Evolutionary conservation across 2,888 invertebrate species (phyloP), one percentile per base, ranked within the genome.

Genomic region (Cosmia trapezina): DNA sequence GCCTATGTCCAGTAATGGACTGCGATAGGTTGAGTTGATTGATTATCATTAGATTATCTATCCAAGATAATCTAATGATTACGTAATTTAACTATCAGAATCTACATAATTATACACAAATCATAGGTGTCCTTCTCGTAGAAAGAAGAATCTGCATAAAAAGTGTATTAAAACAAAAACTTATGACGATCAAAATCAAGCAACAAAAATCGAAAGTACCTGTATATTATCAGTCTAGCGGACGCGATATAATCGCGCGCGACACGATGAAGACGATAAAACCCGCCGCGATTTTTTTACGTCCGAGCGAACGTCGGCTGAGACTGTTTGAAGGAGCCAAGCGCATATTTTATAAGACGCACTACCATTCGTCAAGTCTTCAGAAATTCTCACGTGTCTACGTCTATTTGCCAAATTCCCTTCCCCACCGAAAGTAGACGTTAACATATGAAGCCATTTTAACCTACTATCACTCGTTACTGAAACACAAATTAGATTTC

Each of bases 401-500:
- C 12, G 12, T 49, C 80, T 60, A 85, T 87, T 87, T 83, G 73
- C 80, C 63, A 76, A 73, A 79, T 75, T 68, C 59, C 33, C 63
- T 66, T 65, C 62, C 56, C 47, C 37, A 43, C 60, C 14, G 33
- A 76, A 63, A 71, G 19, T 14, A 65, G 83, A 84, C 84, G 72
- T 85, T 78, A 84, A 86, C 76, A 70, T 80, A 85, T 83, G 72
- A 65, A 49, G 53, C 49, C 63, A 79, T 45, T 72, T 82, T 56
- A 67, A 62, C 65, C 6, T 61, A 68, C 73, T 81, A 75, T 73
- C 49, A 75, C 49, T 76, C 76, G 83, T 79, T 77, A 85, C 73
- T 19, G 63, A 43, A 81, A 86, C 82, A 70, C 74, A 78, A 86
- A 86, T 86, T 83, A 81, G 76, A 81, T 85, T 85, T 66, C 49